These are phyloP conservation scores for Arnoldichthys spilopterus DNA, from an alignment of 2,797 vertebrate species.

Conservation along the genomic window DNA sequence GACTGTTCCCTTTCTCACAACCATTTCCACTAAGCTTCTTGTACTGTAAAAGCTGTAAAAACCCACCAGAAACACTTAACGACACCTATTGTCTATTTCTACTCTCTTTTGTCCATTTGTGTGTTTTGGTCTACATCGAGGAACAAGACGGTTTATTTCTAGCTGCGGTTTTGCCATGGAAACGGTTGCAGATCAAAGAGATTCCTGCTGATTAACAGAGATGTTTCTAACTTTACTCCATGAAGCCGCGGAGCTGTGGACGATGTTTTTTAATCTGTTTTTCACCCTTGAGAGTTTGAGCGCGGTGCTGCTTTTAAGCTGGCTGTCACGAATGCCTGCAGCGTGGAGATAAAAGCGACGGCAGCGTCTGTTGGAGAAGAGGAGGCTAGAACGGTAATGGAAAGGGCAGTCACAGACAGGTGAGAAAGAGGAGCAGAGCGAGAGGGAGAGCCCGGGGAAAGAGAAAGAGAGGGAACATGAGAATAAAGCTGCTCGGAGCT, in stretches of 20 bases:
- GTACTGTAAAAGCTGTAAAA: background rate
- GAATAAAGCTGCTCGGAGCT: conserved; percentile 22
- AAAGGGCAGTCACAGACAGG: conserved; percentile 49
- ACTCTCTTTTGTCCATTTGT: conserved; percentile 24
- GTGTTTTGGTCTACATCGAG: conserved; percentile 43
- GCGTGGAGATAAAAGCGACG: conserved; percentile 54
- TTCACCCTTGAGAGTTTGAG: conserved; percentile 45
- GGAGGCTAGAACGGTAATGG: conserved; percentile 31
- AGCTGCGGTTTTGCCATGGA: conserved; percentile 29
- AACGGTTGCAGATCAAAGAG: conserved; percentile 45
- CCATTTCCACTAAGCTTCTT: background rate
- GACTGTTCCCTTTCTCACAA: background rate
- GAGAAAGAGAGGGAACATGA: conserved; percentile 40
- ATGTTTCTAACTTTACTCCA: conserved; percentile 42
- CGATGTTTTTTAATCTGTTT: conserved; percentile 38
- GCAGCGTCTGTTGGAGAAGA: conserved; percentile 28
- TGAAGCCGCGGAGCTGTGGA: conserved; percentile 21
- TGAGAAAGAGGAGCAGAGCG: conserved; percentile 30
- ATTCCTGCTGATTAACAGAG: conserved; percentile 50
- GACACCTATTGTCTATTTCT: conserved; percentile 1
- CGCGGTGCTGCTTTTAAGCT: conserved; percentile 45
- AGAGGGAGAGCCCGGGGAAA: conserved; percentile 9
- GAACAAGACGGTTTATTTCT: conserved; percentile 41
- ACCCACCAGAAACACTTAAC: background rate
- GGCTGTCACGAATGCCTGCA: conserved; percentile 49